These are phyloP conservation scores for Argyresthia goedartella DNA, from an alignment of 2,888 invertebrate genomes.

Conservation along the genomic window DNA sequence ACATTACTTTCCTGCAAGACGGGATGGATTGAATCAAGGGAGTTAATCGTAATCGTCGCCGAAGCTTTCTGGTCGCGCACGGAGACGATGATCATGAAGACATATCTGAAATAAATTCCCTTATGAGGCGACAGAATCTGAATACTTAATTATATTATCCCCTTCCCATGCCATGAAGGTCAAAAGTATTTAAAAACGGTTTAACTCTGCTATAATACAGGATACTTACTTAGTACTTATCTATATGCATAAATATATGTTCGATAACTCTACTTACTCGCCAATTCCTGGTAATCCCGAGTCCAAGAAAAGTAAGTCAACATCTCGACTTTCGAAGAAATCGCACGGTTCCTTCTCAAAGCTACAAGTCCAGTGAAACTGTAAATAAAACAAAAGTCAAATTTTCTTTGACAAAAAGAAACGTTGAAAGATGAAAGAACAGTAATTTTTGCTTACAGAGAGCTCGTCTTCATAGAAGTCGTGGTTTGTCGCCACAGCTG, in stretches of 20 bases:
- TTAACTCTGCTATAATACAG: not conserved
- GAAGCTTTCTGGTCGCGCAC: conserved; percentile 17
- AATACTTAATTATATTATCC: not conserved
- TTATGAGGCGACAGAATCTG: not conserved
- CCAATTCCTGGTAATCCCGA: conserved; percentile 24
- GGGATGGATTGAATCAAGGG: conserved; percentile 22
- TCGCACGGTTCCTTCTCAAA: conserved; percentile 16
- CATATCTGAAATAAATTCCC: conserved; percentile 20
- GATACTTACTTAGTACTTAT: too few species aligned
- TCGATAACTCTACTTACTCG: conserved; percentile 23
- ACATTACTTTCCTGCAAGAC: conserved; percentile 24
- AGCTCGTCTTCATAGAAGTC: conserved; percentile 22
- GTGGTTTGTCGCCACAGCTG: conserved; percentile 22
- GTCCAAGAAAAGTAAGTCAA: conserved; percentile 20
- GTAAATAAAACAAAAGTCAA: conserved; percentile 7
- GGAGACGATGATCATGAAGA: conserved; percentile 19
- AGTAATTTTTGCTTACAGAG: conserved; percentile 17
- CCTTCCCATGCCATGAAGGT: too few species aligned
- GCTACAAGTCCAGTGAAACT: conserved; percentile 31
- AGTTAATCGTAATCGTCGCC: conserved; percentile 17
- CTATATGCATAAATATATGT: too few species aligned
- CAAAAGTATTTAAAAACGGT: not conserved
- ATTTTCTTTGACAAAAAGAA: not conserved
- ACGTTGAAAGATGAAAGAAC: not conserved
- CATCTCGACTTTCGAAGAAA: conserved; percentile 13